These are phyloP conservation scores for Aphidoletes aphidimyza DNA, from an alignment of 2,888 invertebrate genomes.

Conservation along the genomic window DNA sequence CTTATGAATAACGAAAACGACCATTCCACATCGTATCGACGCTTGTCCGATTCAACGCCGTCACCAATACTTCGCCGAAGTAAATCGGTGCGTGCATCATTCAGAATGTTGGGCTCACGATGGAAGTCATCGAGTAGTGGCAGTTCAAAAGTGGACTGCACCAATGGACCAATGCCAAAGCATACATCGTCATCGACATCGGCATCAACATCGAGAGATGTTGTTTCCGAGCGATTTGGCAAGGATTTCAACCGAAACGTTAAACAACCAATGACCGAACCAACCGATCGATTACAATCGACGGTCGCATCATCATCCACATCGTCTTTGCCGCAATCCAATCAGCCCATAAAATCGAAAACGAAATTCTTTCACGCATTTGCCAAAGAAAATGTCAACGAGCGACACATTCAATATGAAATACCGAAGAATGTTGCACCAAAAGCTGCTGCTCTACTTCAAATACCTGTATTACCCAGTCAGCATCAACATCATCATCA, in stretches of 20 bases:
- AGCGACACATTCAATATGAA: slow-evolving; percentile 39
- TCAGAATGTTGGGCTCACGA: slow-evolving; percentile 74
- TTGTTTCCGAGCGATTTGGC: slow-evolving; percentile 25
- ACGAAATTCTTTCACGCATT: slow-evolving; percentile 58
- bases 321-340: slow-evolving; percentile 58
- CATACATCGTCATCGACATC: slow-evolving; percentile 58
- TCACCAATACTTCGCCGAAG: slow-evolving; percentile 69
- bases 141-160: not conserved
- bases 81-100: slow-evolving; percentile 76
- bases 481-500: not conserved
- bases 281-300: not conserved
- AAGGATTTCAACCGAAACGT: slow-evolving; percentile 44
- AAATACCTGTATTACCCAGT: slow-evolving; percentile 66
- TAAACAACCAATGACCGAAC: not conserved
- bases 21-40: slow-evolving; percentile 50
- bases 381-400: slow-evolving; percentile 65
- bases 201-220: slow-evolving; percentile 52
- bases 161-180: not conserved
- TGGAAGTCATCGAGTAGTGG: slow-evolving; percentile 66
- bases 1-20: slow-evolving; percentile 49
- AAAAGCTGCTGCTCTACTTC: slow-evolving; percentile 72
- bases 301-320: not conserved
- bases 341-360: slow-evolving; percentile 67
- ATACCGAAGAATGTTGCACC: slow-evolving; percentile 68
- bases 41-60: slow-evolving; percentile 40